Evolutionary conservation across 2,113 vertebrate genomes (phyloP).

Genomic region (Acanthisitta chloris): DNA sequence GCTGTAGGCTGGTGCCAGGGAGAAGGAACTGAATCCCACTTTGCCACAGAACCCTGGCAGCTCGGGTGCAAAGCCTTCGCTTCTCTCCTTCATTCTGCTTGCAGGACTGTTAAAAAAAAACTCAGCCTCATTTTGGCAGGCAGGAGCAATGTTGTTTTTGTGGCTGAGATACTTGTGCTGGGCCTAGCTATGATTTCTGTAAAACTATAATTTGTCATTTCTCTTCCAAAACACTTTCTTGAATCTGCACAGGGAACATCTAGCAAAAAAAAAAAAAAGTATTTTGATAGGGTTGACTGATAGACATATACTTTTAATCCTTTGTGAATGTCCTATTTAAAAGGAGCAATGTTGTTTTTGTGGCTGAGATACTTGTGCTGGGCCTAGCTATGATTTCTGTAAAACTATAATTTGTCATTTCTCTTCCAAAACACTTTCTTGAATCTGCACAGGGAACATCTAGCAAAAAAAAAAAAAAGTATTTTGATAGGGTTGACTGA

Average conservation of each 20-base stretch:
- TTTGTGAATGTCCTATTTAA: conserved; percentile 49
- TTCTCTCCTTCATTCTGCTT: not conserved
- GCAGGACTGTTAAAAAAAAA: not conserved
- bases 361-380: not conserved
- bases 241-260: not conserved
- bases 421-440: not conserved
- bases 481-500: not conserved
- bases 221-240: not conserved
- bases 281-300: not conserved
- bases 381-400: not conserved
- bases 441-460: not conserved
- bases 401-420: accelerated
- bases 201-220: accelerated
- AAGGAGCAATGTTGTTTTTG: not conserved
- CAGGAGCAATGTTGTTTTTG: not conserved
- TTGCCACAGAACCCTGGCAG: not conserved
- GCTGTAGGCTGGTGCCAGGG: not conserved
- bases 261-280: not conserved
- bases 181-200: not conserved
- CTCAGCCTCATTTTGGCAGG: not conserved
- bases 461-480: not conserved
- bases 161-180: not conserved
- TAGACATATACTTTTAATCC: not conserved
- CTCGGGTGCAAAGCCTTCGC: accelerated
- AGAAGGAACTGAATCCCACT: not conserved